Base-by-base conservation (phyloP, 2,797 vertebrate genomes). In the Coracias cyanogaster region DNA sequence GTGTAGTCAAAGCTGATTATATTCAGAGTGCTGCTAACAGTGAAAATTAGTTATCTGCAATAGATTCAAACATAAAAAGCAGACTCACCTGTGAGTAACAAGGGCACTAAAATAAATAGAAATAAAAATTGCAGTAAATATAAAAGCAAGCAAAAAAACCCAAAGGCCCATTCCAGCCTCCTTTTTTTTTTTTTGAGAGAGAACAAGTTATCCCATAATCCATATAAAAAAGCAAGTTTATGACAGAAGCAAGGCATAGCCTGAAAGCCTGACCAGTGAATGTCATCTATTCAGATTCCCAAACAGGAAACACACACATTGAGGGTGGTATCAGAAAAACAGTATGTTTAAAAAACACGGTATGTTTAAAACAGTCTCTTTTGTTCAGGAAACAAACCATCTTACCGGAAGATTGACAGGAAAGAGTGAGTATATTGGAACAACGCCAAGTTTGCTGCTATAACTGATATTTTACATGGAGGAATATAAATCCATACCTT, bases 401-500 rank as follows among this genome's bases (percentile, higher is more conserved):
- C 15, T n/a, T 26, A 7, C 15, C 18, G 28, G 24, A 65, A 41
- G 9, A 31, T 2, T 15, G 24, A 52, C 17, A 31, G 31, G 14
- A 89, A 51, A n/a, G 35, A 90, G 46, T 41, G 3, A 33, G 13
- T 69, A 0, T 11, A 15, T 39, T 18, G 46, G 31, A 60, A 83
- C 26, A 74, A 67, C 1, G 60, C 12, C 12, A 16, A 29, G 29
- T 52, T 29, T 64, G 48, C 51, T 57, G 61, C 43, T 70, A 1
- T 35, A 65, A 51, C 16, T 18, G 48, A 10, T 67, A 26, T 18
- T 77, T 65, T 17, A 25, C 72, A 17, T 52, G 72, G 69, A 93
- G 81, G 69, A 83, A 39, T 19, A 48, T 29, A 88, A 46, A 83
- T 57, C 85, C 39, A 28, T 97, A 98, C 98, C 97, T 86, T 48